phyloP scores from a whole-genome alignment of 2,113 vertebrate species.

The Clinocottus analis region DNA sequence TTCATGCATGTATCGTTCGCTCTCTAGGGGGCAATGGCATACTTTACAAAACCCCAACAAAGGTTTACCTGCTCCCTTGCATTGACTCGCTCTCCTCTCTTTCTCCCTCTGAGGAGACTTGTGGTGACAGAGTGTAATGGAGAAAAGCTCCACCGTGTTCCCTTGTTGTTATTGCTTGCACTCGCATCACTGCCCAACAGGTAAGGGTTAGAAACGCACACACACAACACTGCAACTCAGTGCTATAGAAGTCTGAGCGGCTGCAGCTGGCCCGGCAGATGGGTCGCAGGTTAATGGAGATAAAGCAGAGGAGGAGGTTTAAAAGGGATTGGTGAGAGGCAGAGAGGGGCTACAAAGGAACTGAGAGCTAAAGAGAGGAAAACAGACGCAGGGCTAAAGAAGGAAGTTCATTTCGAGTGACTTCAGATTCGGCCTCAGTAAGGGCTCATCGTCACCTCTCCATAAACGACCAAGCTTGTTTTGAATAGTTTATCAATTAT shows the following conservation, averaged over 20 bases:
- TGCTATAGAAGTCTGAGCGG: constrained; percentile 42
- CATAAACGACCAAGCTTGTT: no score
- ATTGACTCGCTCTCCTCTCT: no score
- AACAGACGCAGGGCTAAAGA: background rate
- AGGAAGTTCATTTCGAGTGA: no score
- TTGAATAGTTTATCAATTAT: no score
- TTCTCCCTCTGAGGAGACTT: constrained; percentile 9
- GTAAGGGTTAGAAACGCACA: constrained; percentile 30
- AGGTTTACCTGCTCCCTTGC: background rate
- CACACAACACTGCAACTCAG: background rate
- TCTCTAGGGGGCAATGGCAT: constrained; percentile 29
- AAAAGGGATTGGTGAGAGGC: background rate
- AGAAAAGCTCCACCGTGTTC: constrained; percentile 42
- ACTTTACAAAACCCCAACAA: constrained; percentile 10
- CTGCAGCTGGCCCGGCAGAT: constrained; percentile 44
- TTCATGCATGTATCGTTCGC: background rate
- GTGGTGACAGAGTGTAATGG: constrained; percentile 44
- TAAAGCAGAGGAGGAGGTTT: constrained; percentile 17
- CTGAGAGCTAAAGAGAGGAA: background rate
- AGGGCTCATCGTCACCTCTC: no score
- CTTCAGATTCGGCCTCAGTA: no score
- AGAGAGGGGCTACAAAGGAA: no score
- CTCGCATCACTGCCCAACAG: constrained; percentile 39
- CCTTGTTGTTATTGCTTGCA: constrained; percentile 17
- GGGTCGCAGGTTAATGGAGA: constrained; percentile 61